Evolutionary conservation across 2,888 invertebrate genomes (phyloP).

Genomic region (Calliopum simillimum): DNA sequence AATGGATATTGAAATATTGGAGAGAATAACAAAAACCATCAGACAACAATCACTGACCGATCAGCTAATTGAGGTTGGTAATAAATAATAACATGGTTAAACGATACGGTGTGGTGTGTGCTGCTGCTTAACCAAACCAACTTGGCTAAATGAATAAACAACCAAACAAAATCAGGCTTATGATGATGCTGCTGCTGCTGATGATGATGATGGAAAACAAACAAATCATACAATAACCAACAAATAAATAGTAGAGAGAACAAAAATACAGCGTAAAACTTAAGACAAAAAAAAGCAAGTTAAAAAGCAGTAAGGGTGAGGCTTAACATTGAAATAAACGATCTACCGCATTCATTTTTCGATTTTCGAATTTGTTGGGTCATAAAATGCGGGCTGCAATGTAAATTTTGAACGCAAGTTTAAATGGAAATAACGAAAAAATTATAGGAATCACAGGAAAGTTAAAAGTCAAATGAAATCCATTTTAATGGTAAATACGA

Average conservation of each 20-base stretch:
- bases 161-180: constrained; percentile 1
- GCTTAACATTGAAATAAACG: too few species aligned
- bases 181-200: background rate
- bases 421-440: too few species aligned
- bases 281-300: too few species aligned
- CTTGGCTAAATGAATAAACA: constrained; percentile 8
- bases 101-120: background rate
- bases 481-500: background rate
- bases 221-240: background rate
- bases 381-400: too few species aligned
- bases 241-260: too few species aligned
- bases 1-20: constrained; percentile 1
- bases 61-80: constrained; percentile 26
- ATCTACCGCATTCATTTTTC: too few species aligned
- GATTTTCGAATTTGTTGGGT: too few species aligned
- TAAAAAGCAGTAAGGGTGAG: too few species aligned
- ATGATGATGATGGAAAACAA: constrained; percentile 4
- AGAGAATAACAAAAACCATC: constrained; percentile 2
- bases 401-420: too few species aligned
- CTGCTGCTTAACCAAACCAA: constrained; percentile 9
- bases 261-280: too few species aligned
- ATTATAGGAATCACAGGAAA: background rate
- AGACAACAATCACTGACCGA: constrained; percentile 18
- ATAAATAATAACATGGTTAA: constrained; percentile 33
- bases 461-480: constrained; percentile 6